Base-by-base conservation (phyloP, 2,888 invertebrate species). In the Tortrix viridana region DNA sequence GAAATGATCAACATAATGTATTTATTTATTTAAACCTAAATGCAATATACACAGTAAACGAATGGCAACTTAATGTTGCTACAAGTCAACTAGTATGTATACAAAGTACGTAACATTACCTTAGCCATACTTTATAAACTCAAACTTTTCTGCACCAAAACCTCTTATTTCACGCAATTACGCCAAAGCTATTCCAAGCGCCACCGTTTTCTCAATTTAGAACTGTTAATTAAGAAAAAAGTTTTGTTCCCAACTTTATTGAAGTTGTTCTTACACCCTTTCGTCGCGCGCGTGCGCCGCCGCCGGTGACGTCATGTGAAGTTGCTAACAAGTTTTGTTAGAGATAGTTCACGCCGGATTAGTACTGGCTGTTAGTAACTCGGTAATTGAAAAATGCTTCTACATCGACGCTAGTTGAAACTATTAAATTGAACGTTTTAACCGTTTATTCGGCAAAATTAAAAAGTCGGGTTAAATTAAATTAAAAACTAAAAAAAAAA, bases 151-250 rank as follows among this genome's bases (percentile, higher is more conserved):
- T 56, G 16, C 18, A 18, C 41, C 23, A 49, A 41, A 52, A 16
- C 49, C 0, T 41, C 19, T 3, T 32, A 38, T 47, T 60, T 46
- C 9, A 22, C 12, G 9, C 60, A 47, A 53, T 60, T 53, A 53
- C 32, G 16, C 5, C 59, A 38, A 22, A 23, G 47, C 9, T 56
- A 12, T 32, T 32, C 20, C 37, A 19, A 47, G 37, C 19, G 37
- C 55, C 9, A 55, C 44, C 46, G 38, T 56, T 56, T 50, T 32
- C 53, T 37, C 23, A 18, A 49, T 43, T 46, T 41, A 20, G 22
- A 59, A 47, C 60, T 19, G 53, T 60, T 60, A 60, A 60, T 60
- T 53, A 60, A 60, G 60, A 53, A 60, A 60, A 60, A 60, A 19
- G 14, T 60, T 47, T 19, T 4, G 7, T 14, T 14, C 26, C 6